phyloP scores from a whole-genome alignment of 2,113 vertebrate species.

The Ellobius talpinus region DNA sequence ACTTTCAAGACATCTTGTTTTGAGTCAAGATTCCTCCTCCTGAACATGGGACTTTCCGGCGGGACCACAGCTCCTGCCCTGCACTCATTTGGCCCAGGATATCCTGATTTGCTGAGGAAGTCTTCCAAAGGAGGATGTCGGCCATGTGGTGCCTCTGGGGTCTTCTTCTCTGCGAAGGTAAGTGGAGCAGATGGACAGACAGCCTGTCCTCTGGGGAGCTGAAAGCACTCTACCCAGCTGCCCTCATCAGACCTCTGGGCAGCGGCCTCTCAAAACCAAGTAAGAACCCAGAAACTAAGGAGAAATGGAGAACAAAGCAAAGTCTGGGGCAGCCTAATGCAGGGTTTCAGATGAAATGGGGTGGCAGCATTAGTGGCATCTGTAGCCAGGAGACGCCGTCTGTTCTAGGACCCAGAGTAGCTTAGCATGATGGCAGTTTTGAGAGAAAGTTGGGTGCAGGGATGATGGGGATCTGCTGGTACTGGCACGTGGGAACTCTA shows the following conservation, averaged over 20 bases:
- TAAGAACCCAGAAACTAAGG: neutral
- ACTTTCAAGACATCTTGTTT: slow-evolving; percentile 55
- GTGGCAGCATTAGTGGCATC: neutral
- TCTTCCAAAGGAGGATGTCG: neutral
- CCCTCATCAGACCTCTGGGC: neutral
- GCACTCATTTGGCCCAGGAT: neutral
- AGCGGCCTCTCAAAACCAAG: neutral
- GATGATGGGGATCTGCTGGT: neutral
- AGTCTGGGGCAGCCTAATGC: neutral
- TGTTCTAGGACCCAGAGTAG: neutral
- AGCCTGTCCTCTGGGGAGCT: neutral
- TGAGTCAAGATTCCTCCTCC: slow-evolving; percentile 81
- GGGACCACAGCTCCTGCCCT: neutral
- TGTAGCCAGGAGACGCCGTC: rapidly evolving
- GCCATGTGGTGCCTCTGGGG: slow-evolving; percentile 31
- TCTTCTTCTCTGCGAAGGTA: slow-evolving; percentile 78
- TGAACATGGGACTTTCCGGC: slow-evolving; percentile 75
- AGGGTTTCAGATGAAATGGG: neutral
- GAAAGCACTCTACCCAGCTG: neutral
- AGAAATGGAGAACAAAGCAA: neutral
- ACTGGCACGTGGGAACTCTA: neutral
- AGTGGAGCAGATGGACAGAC: neutral
- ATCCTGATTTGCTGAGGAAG: neutral
- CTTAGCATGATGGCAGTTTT: neutral
- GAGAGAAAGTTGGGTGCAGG: neutral